phyloP scores from a whole-genome alignment of 2,113 vertebrate genomes.

The Hypomesus transpacificus region DNA sequence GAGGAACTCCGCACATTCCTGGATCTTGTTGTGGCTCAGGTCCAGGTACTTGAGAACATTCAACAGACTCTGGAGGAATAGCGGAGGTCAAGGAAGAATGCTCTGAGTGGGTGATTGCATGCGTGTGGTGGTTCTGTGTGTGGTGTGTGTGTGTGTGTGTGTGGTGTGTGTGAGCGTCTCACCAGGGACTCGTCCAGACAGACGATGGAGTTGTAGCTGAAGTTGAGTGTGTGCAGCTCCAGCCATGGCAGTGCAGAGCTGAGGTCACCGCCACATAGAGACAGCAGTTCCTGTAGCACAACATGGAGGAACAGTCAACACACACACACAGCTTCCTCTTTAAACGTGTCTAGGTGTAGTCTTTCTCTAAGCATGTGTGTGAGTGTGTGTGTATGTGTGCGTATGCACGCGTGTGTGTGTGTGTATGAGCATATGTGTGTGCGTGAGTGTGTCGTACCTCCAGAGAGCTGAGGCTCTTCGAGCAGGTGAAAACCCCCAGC shows the following conservation, averaged over 20 bases:
- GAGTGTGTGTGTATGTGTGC: not conserved
- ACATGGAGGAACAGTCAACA: slow-evolving; percentile 29
- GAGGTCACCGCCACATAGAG: slow-evolving; percentile 90
- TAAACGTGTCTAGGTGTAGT: not conserved
- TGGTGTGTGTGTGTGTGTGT: not conserved
- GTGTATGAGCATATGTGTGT: not conserved
- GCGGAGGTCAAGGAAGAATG: not conserved
- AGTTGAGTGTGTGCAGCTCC: slow-evolving; percentile 88
- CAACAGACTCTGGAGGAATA: slow-evolving; percentile 75
- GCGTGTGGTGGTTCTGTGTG: not conserved
- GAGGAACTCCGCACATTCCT: slow-evolving; percentile 83
- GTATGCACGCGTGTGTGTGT: not conserved
- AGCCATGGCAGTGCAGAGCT: slow-evolving; percentile 93
- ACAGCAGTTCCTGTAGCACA: slow-evolving; percentile 83
- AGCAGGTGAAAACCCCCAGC: slow-evolving; percentile 87
- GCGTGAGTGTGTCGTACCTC: slow-evolving; percentile 72
- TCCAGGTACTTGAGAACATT: slow-evolving; percentile 85
- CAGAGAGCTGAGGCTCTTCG: slow-evolving; percentile 81
- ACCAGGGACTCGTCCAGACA: slow-evolving; percentile 90
- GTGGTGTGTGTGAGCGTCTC: slow-evolving; percentile 50
- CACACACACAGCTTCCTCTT: not conserved
- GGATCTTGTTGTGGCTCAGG: slow-evolving; percentile 92
- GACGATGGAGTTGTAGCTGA: slow-evolving; percentile 87
- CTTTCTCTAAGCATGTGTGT: not conserved
- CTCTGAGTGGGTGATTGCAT: not conserved